Evolutionary conservation across 2,888 invertebrate genomes (phyloP).

Genomic region (Cheilosia vernalis): DNA sequence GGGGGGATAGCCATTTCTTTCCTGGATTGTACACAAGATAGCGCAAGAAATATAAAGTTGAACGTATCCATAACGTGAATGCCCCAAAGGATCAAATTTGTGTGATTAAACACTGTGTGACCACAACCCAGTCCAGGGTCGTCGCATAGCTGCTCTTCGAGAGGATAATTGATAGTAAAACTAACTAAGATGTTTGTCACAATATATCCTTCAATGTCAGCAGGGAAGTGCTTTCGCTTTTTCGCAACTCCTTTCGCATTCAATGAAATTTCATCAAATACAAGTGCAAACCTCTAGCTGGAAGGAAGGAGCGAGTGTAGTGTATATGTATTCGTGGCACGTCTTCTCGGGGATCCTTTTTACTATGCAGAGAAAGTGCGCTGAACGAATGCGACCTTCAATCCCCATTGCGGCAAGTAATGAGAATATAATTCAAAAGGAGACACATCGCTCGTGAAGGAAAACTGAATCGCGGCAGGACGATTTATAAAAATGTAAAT

Average conservation of each 20-base stretch:
- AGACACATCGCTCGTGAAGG: slow-evolving; percentile 20
- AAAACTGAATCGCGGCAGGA: slow-evolving; percentile 22
- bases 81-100: slow-evolving; percentile 15
- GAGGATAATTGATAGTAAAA: slow-evolving; percentile 55
- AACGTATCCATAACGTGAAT: slow-evolving; percentile 25
- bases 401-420: slow-evolving; percentile 66
- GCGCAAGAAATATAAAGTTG: slow-evolving; percentile 47
- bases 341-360: slow-evolving; percentile 24
- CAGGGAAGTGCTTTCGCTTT: slow-evolving; percentile 10
- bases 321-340: slow-evolving; percentile 60
- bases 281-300: slow-evolving; percentile 21
- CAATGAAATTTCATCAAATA: slow-evolving; percentile 49
- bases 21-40: slow-evolving; percentile 35
- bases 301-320: slow-evolving; percentile 20
- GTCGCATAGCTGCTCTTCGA: neutral
- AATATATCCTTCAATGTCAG: slow-evolving; percentile 63
- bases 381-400: slow-evolving; percentile 54
- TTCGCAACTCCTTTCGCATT: slow-evolving; percentile 42
- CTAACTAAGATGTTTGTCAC: slow-evolving; percentile 57
- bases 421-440: slow-evolving; percentile 69
- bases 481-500: slow-evolving; percentile 74
- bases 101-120: slow-evolving; percentile 45
- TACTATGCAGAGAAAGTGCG: slow-evolving; percentile 39
- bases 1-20: slow-evolving; percentile 7
- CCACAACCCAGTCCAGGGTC: neutral